Evolutionary conservation across 1,140 invertebrate genomes (phyloP), one percentile per base, ranked within the genome.

Genomic region (Apocrypta bakeri): DNA sequence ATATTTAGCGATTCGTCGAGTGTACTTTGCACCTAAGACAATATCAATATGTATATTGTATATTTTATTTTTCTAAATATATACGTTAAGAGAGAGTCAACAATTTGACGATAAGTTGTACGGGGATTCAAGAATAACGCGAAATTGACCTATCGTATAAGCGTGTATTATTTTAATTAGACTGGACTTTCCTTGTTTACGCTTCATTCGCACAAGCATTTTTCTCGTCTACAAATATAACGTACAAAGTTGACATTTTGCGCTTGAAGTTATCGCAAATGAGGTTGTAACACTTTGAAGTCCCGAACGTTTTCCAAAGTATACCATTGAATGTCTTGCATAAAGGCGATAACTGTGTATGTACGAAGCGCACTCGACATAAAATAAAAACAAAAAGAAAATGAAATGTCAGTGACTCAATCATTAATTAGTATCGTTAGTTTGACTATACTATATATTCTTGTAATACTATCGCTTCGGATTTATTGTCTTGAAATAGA

Each of bases 401-500:
- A 64, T 64, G n/a, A 25, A 64, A 56, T 56, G 48, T 66, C 63
- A 66, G 31, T 33, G 68, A 71, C 68, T 21, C 48, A 25, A 12
- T 74, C 40, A 17, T 48, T 74, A 48, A 74, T 56, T 48, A 74
- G 31, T 33, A 33, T 33, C 72, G 63, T 66, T 21, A 2, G 63
- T 12, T 25, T 33, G 37, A 24, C 42, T 74, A 11, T 42, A 74
- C n/a, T 27, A 9, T 0, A n/a, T 74, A 33, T 27, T 14, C 21
- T 33, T 48, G 31, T 17, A 21, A 21, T 3, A 0, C 2, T 56
- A n/a, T n/a, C 48, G 21, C 17, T 21, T 56, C 48, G 48, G 48
- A 56, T n/a, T 78, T 37, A 79, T 79, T 79, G 74, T 83, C 37
- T 66, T 27, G 48, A 79, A 83, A 79, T 78, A 73, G 74, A 63